Evolutionary conservation across 2,797 vertebrate genomes (phyloP), one percentile per base, ranked within the genome.

Genomic region (Erethizon dorsatum): DNA sequence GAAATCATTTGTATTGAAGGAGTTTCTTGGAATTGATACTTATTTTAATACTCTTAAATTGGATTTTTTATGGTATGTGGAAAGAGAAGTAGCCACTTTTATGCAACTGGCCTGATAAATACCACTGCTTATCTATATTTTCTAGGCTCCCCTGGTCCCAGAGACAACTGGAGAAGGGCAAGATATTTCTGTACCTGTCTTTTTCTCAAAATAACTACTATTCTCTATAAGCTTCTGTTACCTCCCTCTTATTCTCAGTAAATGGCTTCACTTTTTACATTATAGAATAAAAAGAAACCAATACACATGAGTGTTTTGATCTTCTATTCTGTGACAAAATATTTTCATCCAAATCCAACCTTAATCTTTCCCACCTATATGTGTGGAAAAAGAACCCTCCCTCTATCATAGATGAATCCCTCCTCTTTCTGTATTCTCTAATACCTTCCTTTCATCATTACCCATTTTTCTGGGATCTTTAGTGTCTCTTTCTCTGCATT

Each of bases 1-100:
- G 77, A 67, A 95, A 93, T 73, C 7, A 50, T 41, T 71, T 86
- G 17, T 84, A 37, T 93, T 31, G 80, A 69, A 50, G 6, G 92
- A 88, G 17, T 5, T 73, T 20, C 17, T 47, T 87, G 6, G 33
- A 73, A 18, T 57, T 80, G n/a, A 73, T 63, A 71, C 6, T 59
- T 75, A 65, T 9, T 85, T 95, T 95, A 87, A 50, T 26, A 77
- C 47, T 57, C 78, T 50, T 69, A 75, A 88, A 26, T 4, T 67
- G 71, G 2, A 14, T 75, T 86, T 63, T 50, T 18, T 80, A 37
- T 41, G 15, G 20, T 73, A 22, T 24, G 20, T 73, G 4, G 77
- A 83, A 90, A 90, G 89, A 73, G 65, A 94, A 75, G 50, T 77
- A 69, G 45, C 14, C 59, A 28, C 15, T 47, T 3, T 37, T 33